A percentile compares a stretch with the other conserved stretches of the same genome.
Conservation (phyloP, 1,140 invertebrate species). For the Neodiprion lecontei region DNA sequence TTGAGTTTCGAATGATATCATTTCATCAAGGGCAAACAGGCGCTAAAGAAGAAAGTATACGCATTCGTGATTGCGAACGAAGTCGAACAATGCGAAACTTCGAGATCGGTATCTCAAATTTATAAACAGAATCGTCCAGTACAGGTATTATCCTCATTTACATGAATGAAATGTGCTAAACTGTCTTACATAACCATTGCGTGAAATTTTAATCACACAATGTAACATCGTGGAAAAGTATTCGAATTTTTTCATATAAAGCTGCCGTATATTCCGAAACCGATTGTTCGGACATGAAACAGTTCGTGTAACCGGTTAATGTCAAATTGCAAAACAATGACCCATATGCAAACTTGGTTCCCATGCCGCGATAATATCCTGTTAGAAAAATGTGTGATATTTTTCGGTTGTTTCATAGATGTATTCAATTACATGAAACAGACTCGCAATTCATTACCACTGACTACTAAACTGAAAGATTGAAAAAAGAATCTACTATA, state of each 20-base stretch:
- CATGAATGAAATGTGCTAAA: not conserved
- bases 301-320: not conserved
- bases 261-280: too few species aligned
- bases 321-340: not conserved
- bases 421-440: not conserved
- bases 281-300: not conserved
- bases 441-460: too few species aligned
- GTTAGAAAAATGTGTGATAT: not conserved
- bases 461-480: not conserved
- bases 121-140: too few species aligned
- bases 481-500: not conserved
- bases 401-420: not conserved
- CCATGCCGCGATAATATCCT: not conserved
- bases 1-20: too few species aligned
- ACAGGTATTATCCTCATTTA: not conserved
- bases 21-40: too few species aligned
- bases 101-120: too few species aligned
- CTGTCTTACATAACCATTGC: not conserved
- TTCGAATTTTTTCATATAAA: not conserved
- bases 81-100: too few species aligned
- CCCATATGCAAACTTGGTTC: not conserved
- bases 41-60: too few species aligned
- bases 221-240: not conserved
- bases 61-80: too few species aligned
- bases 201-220: not conserved